Evolutionary conservation across 2,797 vertebrate genomes (phyloP).

Genomic region (Neoniphon sammara): DNA sequence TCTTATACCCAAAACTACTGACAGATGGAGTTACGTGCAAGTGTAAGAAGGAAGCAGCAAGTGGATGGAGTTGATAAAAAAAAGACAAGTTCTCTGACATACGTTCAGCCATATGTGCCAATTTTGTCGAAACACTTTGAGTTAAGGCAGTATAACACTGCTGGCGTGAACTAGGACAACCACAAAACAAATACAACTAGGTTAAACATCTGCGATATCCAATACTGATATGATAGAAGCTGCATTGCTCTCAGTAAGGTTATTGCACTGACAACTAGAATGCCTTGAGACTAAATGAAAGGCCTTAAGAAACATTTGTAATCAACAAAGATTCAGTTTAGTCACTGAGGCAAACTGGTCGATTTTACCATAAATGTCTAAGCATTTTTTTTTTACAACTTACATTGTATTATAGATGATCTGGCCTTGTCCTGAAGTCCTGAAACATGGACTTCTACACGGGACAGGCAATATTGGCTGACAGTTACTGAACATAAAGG

Average conservation of each 20-base stretch:
- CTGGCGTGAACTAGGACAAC: neutral
- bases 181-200: conserved; percentile 52
- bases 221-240: too few species aligned
- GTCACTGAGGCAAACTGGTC: conserved; percentile 11
- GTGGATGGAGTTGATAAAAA: too few species aligned
- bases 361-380: conserved; percentile 1
- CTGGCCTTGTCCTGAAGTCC: too few species aligned
- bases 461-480: neutral
- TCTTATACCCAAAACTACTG: conserved; percentile 34
- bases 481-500: conserved; percentile 16
- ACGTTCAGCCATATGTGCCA: too few species aligned
- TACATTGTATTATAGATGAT: neutral
- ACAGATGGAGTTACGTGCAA: too few species aligned
- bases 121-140: conserved; percentile 21
- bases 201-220: conserved; percentile 52
- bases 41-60: neutral
- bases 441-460: too few species aligned
- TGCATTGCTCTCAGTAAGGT: too few species aligned
- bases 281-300: conserved; percentile 36
- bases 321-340: conserved; percentile 8
- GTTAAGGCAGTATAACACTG: conserved; percentile 29
- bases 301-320: conserved; percentile 8
- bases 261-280: conserved; percentile 46
- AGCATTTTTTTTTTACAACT: too few species aligned
- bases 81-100: too few species aligned